Evolutionary conservation across 2,797 vertebrate genomes (phyloP), one percentile per base, ranked within the genome.

Genomic region (Pseudochaenichthys georgianus): DNA sequence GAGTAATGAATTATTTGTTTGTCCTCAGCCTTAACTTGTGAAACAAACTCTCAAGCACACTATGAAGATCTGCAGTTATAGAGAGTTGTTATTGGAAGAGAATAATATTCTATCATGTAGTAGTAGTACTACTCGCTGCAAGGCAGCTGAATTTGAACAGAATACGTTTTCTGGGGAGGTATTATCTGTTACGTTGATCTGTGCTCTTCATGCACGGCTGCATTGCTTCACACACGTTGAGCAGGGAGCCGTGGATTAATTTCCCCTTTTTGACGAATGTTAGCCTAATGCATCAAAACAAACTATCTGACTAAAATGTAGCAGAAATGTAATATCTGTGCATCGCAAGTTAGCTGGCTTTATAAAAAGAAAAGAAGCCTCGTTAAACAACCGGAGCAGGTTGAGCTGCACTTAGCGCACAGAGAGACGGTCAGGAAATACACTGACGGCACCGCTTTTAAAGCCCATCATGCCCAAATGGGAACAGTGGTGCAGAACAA

Each of bases 321-420:
- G 93, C 92, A 90, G 84, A 85, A 88, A 81, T 68, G 82, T 52
- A 59, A 59, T 77, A 77, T 84, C 59, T 82, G 83, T 90, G 83
- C 82, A 57, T 82, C 63, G 62, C 77, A 68, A 66, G 81, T 84
- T 72, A 28, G 82, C 64, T 34, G 78, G 28, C 71, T 86, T 85
- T 85, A 76, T 13, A 7, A 5, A 38, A 38, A 38, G 1, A 38
- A 78, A 87, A 86, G 79, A 92, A 63, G 78, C 84, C 91, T 91
- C 82, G 73, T 75, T 81, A 54, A 54, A 45, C 61, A 87, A 90
- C 87, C 89, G 74, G 77, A 92, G 93, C 94, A 93, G 93, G 93
- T 94, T 89, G 94, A 90, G 93, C 95, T 95, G 96, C 94, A 94
- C 92, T 94, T 92, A 90, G 88, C 3, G 77, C 90, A 85, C 85